Percentiles rank a stretch among this genome's conserved stretches.
Evolutionary conservation across 2,113 vertebrate species (phyloP).

Genomic region (Proteles cristata): DNA sequence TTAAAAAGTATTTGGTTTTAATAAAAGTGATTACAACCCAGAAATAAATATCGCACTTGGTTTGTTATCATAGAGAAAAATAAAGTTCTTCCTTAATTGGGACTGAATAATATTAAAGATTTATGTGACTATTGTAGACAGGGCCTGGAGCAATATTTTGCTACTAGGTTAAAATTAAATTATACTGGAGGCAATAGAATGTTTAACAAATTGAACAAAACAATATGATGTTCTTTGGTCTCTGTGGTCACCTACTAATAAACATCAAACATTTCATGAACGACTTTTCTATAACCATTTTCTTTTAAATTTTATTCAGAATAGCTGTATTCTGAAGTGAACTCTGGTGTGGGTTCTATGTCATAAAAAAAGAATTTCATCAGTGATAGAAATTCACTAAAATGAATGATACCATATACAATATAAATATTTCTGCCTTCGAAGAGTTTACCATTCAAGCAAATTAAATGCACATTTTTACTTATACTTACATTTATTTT

Average conservation of each 20-base stretch:
- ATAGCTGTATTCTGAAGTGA: background rate
- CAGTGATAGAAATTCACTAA: background rate
- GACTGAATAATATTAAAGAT: background rate
- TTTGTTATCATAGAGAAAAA: background rate
- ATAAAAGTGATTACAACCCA: background rate
- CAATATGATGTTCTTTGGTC: background rate
- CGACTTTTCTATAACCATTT: background rate
- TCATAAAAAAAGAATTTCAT: background rate
- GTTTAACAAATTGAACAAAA: constrained; percentile 39
- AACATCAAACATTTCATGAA: background rate
- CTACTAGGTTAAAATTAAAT: constrained; percentile 2
- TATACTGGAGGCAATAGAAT: background rate
- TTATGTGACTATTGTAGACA: background rate
- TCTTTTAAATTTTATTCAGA: background rate
- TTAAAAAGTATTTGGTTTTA: background rate
- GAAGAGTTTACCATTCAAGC: background rate
- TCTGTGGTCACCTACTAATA: background rate
- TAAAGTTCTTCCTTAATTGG: background rate
- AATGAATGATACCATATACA: background rate
- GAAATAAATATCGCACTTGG: background rate
- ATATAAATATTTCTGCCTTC: background rate
- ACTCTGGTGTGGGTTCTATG: rapidly evolving
- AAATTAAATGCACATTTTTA: background rate
- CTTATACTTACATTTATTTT: background rate
- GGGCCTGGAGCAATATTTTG: background rate